Evolutionary conservation across 2,888 invertebrate species (phyloP).

Genomic region (Caenorhabditis sp.): DNA sequence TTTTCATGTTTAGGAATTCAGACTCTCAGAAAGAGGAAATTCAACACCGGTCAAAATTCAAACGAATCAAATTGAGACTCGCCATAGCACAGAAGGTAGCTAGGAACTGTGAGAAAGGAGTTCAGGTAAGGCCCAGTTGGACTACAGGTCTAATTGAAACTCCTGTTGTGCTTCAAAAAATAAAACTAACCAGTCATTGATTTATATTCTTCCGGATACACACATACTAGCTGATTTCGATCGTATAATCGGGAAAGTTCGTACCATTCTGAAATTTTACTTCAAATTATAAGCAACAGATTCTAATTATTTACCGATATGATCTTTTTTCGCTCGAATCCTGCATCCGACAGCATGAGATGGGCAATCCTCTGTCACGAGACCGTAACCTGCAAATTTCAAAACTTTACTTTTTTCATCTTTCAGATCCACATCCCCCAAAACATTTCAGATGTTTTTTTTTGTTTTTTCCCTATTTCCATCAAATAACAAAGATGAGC

Average conservation of each 20-base stretch:
- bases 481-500: not conserved
- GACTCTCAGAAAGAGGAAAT: no score
- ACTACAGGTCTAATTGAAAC: not conserved
- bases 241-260: constrained; percentile 51
- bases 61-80: no score
- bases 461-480: not conserved
- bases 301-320: constrained; percentile 28
- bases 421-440: no score
- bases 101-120: no score
- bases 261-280: constrained; percentile 53
- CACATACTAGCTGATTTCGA: constrained; percentile 53
- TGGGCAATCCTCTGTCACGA: constrained; percentile 52
- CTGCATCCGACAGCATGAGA: constrained; percentile 48
- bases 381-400: constrained; percentile 54
- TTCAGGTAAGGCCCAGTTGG: no score
- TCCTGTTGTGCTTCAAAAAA: not conserved
- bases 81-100: no score
- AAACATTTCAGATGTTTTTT: not conserved
- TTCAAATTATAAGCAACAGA: not conserved
- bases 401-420: no score
- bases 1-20: no score
- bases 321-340: constrained; percentile 47
- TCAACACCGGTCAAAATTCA: no score
- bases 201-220: constrained; percentile 52
- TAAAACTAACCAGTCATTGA: constrained; percentile 35